Percentiles rank a stretch among this genome's conserved stretches.
Conservation (phyloP, 2,113 vertebrate genomes). For the Ptilorrhoa leucosticta region DNA sequence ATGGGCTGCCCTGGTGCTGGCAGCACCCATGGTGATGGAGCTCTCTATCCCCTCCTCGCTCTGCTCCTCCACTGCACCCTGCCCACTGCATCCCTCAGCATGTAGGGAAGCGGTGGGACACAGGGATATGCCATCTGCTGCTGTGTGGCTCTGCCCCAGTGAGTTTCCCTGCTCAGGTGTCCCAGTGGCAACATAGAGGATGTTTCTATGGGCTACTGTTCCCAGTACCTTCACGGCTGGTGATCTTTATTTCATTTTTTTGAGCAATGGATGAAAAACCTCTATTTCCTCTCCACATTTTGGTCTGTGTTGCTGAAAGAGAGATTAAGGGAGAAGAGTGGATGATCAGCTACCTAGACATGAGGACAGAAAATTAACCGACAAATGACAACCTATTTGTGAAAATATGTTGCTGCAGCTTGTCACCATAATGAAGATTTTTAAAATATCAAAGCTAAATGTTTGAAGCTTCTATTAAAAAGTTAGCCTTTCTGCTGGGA, state of each 20-base stretch:
- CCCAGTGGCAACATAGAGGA: fast-evolving
- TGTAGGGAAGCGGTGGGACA: fast-evolving
- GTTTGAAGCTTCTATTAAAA: not conserved
- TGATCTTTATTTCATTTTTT: not conserved
- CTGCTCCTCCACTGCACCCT: not conserved
- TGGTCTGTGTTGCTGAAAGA: not conserved
- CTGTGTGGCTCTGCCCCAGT: not conserved
- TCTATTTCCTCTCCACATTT: not conserved
- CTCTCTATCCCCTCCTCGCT: not conserved
- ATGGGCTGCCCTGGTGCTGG: not conserved
- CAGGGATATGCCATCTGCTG: not conserved
- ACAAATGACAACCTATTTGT: not conserved
- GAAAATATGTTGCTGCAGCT: not conserved
- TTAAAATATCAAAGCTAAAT: not conserved
- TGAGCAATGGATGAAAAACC: not conserved
- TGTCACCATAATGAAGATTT: not conserved
- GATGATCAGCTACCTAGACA: not conserved
- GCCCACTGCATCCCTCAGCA: not conserved
- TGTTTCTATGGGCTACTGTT: not conserved
- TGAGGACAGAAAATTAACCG: not conserved
- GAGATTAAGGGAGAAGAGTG: not conserved
- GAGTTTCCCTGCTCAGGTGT: not conserved
- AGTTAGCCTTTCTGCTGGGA: not conserved
- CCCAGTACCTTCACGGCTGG: not conserved
- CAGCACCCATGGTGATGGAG: not conserved